Evolutionary conservation across 2,888 invertebrate genomes (phyloP), one percentile per base, ranked within the genome.

Genomic region (Melieria omissa): DNA sequence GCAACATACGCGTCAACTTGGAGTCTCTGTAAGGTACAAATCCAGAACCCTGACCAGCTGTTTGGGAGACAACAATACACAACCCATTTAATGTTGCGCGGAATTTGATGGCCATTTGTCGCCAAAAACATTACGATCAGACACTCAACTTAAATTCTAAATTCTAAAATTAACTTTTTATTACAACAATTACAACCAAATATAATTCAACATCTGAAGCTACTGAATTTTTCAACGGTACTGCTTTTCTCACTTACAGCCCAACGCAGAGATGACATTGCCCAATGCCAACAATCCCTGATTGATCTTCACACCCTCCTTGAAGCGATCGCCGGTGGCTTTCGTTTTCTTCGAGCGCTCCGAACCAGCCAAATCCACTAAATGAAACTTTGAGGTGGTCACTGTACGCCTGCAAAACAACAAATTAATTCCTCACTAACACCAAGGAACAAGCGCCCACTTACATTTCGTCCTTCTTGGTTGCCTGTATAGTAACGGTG

Each of bases 11-110:
- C 0, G 98, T 98, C 0, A 98, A 88, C 84, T 96, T 97, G 73
- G 97, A 96, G 80, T 98, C 97, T 65, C 98, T 89, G 83, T 98
- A 98, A 0, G 96, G 93, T 64, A 98, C 93, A 81, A 92, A 96
- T 41, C 90, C 89, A 5, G 89, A 84, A 9, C 76, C 85, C 83
- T 81, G 86, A 83, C 77, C 90, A 52, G 78, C 83, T 82, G 49
- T 29, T 60, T 29, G 29, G 42, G 47, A 62, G 44, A 46, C 3
- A 49, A 10, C 12, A 49, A 49, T 12, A 9, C n/a, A 49, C 52
- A 49, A n/a, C n/a, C 16, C 1, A 65, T 46, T 14, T 9, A 44
- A 54, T 54, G 8, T 8, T 29, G 12, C 5, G 44, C 12, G 16
- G 5, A 9, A n/a, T 55, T 29, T 29, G 29, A 29, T 29, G 29